Evolutionary conservation across 1,140 invertebrate genomes (phyloP).

Genomic region (Acromyrmex heyeri): DNA sequence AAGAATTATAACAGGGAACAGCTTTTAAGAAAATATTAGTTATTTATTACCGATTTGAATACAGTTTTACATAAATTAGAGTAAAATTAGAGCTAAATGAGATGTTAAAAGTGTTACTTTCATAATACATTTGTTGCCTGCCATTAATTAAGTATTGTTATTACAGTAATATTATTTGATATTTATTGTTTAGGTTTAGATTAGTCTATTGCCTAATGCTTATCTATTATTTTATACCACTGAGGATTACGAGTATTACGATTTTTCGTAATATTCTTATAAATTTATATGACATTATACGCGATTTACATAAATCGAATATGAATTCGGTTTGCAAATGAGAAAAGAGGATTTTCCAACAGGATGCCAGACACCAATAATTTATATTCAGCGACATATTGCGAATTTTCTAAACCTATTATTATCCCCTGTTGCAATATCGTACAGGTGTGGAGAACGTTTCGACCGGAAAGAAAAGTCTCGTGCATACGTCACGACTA

Average conservation of each 20-base stretch:
- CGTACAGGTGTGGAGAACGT: conserved; percentile 52
- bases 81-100: no score
- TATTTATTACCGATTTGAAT: no score
- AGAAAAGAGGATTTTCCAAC: conserved; percentile 60
- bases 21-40: background rate
- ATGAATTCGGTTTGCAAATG: conserved; percentile 13
- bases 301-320: conserved; percentile 15
- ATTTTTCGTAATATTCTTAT: conserved; percentile 32
- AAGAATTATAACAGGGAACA: background rate
- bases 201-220: background rate
- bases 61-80: no score
- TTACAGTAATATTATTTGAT: background rate
- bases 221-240: no score
- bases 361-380: conserved; percentile 46
- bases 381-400: conserved; percentile 38
- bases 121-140: background rate
- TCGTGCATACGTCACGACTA: conserved; percentile 28
- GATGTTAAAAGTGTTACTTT: background rate
- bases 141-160: background rate
- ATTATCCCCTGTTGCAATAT: conserved; percentile 68
- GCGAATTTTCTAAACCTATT: conserved; percentile 50
- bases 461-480: conserved; percentile 48
- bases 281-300: conserved; percentile 17
- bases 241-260: background rate
- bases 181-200: background rate